Conservation (phyloP, 2,888 invertebrate species). For the Drosophila melanocephala region DNA sequence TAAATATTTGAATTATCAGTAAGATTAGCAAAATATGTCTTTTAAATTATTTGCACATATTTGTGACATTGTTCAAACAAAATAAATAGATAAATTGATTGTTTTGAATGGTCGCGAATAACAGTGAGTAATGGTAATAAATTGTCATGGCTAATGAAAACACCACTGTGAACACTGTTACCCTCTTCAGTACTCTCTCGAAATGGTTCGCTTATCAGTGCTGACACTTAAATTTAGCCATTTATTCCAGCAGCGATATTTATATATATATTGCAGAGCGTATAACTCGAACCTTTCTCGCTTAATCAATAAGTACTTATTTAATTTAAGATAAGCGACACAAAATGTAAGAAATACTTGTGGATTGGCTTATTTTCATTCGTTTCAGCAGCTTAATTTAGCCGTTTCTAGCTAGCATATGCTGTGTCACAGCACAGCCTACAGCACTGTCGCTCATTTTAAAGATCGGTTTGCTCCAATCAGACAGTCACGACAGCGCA, state of each 20-base stretch:
- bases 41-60: background rate
- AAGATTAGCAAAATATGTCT: background rate
- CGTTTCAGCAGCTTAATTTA: background rate
- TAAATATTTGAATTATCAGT: background rate
- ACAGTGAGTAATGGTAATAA: slow-evolving; percentile 8
- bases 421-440: background rate
- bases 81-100: background rate
- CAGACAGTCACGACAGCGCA: slow-evolving; percentile 67
- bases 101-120: background rate
- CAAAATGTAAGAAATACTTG: background rate
- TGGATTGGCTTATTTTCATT: background rate
- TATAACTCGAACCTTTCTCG: background rate
- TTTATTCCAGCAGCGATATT: background rate
- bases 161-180: slow-evolving; percentile 19
- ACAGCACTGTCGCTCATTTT: slow-evolving; percentile 28
- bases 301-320: background rate
- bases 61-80: background rate
- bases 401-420: slow-evolving; percentile 9
- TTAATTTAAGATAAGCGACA: background rate
- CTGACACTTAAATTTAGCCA: slow-evolving; percentile 1
- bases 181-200: slow-evolving; percentile 12
- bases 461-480: slow-evolving; percentile 57
- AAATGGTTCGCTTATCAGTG: slow-evolving; percentile 9
- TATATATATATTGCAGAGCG: background rate
- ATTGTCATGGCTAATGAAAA: slow-evolving; percentile 8